Evolutionary conservation across 2,888 invertebrate genomes (phyloP).

Genomic region (Emmelina monodactyla): DNA sequence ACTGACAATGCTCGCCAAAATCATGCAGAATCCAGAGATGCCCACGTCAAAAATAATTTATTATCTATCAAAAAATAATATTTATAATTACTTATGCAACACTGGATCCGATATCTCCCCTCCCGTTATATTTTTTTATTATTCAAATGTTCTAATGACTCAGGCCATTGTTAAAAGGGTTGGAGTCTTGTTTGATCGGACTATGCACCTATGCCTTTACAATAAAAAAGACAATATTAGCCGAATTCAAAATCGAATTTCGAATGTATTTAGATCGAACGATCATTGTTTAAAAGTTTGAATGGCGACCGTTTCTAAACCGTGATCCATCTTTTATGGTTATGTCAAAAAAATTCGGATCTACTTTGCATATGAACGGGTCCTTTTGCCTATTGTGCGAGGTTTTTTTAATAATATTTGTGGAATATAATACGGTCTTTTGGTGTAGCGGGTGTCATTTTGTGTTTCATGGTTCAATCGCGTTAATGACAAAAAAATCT

Average conservation of each 20-base stretch:
- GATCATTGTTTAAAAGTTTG: slow-evolving; percentile 34
- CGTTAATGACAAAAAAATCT: not conserved
- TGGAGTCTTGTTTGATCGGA: slow-evolving; percentile 23
- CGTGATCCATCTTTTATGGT: slow-evolving; percentile 54
- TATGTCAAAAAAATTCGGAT: slow-evolving; percentile 40
- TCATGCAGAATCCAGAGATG: slow-evolving; percentile 7
- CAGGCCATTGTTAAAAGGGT: slow-evolving; percentile 33
- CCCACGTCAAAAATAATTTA: slow-evolving; percentile 47
- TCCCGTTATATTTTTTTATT: slow-evolving; percentile 37
- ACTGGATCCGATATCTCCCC: slow-evolving; percentile 36
- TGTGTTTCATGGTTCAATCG: slow-evolving; percentile 19
- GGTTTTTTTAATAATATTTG: slow-evolving; percentile 24
- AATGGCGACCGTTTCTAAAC: slow-evolving; percentile 28
- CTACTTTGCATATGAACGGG: slow-evolving; percentile 57
- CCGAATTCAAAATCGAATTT: slow-evolving; percentile 26
- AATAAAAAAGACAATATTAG: slow-evolving; percentile 18
- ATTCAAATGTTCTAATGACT: slow-evolving; percentile 59
- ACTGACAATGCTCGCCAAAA: not conserved
- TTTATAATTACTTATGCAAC: slow-evolving; percentile 60
- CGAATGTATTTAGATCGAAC: slow-evolving; percentile 26
- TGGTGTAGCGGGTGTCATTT: slow-evolving; percentile 22
- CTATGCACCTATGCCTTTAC: slow-evolving; percentile 19
- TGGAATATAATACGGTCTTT: slow-evolving; percentile 12
- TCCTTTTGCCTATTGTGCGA: slow-evolving; percentile 23
- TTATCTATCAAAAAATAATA: slow-evolving; percentile 61